phyloP scores from a whole-genome alignment of 2,797 vertebrate species.

The Ambastaia sidthimunki region DNA sequence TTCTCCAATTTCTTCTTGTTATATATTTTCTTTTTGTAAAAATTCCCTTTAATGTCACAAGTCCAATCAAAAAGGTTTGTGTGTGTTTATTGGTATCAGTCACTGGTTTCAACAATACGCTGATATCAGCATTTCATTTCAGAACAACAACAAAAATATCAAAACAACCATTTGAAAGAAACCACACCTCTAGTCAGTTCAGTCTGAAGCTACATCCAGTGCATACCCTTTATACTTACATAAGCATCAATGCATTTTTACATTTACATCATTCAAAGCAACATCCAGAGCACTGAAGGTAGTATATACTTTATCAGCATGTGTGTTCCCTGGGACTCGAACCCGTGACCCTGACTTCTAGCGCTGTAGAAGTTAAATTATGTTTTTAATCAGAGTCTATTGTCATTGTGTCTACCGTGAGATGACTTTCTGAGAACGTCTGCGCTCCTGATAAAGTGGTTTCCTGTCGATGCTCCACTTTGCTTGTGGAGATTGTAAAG shows the following conservation, averaged over 20 bases:
- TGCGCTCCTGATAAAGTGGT: constrained; percentile 76
- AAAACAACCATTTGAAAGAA: constrained; percentile 22
- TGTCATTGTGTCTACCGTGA: constrained; percentile 48
- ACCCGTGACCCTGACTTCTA: background rate
- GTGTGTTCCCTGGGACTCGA: constrained; percentile 1
- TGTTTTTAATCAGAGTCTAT: constrained; percentile 26
- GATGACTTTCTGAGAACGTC: constrained; percentile 56
- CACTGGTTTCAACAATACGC: background rate
- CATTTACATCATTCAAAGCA: background rate
- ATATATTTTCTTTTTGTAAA: background rate
- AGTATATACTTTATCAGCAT: background rate
- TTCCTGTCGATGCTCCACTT: constrained; percentile 77
- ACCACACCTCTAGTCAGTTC: background rate
- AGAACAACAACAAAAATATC: background rate
- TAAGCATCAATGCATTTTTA: no score
- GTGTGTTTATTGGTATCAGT: constrained; percentile 9
- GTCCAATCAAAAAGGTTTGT: constrained; percentile 5
- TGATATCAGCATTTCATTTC: constrained; percentile 6
- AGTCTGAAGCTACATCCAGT: background rate
- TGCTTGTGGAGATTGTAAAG: constrained; percentile 63
- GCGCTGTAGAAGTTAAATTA: no score
- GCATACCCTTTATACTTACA: background rate
- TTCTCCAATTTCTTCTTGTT: background rate
- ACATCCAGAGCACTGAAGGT: background rate
- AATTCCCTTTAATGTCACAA: background rate